These are phyloP conservation scores for Gnathonemus echidnorhynchus DNA, from an alignment of 2,113 vertebrate genomes.

Conservation along the genomic window DNA sequence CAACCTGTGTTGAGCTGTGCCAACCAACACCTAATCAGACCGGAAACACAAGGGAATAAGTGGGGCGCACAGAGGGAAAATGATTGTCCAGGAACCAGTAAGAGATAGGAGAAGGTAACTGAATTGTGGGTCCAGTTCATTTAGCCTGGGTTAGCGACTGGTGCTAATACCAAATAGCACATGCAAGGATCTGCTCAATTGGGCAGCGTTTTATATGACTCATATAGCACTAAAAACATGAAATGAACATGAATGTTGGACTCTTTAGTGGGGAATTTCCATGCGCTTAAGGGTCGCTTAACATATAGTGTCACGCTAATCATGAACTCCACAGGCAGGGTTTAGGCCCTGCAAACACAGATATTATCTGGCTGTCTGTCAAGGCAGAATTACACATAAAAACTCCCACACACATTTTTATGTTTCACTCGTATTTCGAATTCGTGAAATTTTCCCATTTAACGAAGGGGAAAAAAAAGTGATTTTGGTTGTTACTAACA, in stretches of 20 bases:
- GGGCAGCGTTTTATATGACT: background rate
- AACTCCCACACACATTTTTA: background rate
- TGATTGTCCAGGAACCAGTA: constrained; percentile 4
- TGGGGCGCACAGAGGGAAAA: background rate
- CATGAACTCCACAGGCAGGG: background rate
- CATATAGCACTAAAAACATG: constrained; percentile 27
- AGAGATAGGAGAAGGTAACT: constrained; percentile 23
- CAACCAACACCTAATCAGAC: background rate
- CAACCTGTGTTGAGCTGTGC: background rate
- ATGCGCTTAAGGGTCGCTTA: background rate
- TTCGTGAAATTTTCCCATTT: background rate
- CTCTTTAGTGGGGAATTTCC: background rate
- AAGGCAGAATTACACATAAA: background rate
- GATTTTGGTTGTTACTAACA: background rate
- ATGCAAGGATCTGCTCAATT: background rate
- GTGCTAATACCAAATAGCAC: constrained; percentile 6
- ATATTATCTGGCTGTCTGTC: background rate
- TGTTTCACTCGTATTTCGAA: background rate
- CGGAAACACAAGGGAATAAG: background rate
- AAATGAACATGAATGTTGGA: constrained; percentile 7
- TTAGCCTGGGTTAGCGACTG: constrained; percentile 23
- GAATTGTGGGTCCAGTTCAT: constrained; percentile 29
- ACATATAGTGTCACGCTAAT: background rate
- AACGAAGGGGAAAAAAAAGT: background rate
- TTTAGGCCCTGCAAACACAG: background rate